Conservation (phyloP, 1,140 invertebrate species). For the Tetranychus cinnabarinus region DNA sequence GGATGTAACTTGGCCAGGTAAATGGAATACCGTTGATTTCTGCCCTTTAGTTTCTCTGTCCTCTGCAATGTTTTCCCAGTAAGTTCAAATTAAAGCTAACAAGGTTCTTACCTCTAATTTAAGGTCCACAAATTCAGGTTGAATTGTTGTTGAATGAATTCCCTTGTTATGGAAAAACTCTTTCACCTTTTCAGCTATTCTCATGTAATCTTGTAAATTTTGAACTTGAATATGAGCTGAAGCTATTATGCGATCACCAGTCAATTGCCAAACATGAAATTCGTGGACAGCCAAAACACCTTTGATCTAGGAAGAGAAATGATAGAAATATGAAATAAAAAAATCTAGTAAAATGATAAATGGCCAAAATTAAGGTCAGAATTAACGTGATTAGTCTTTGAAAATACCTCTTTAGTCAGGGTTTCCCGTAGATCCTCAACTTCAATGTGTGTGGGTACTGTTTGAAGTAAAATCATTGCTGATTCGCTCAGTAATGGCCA, state of each 20-base stretch:
- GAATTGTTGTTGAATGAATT: slow-evolving; percentile 33
- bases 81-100: too few relatives aligned
- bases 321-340: too few relatives aligned
- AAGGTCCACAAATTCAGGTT: slow-evolving; percentile 26
- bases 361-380: too few relatives aligned
- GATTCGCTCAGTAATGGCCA: slow-evolving; percentile 30
- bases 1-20: too few relatives aligned
- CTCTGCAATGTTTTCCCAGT: too few relatives aligned
- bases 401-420: slow-evolving; percentile 20
- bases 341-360: too few relatives aligned
- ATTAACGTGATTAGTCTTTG: too few relatives aligned
- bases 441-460: slow-evolving; percentile 30
- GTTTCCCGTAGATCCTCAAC: slow-evolving; percentile 24
- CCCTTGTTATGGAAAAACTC: slow-evolving; percentile 36
- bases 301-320: slow-evolving; percentile 17
- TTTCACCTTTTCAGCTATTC: slow-evolving; percentile 55
- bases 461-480: slow-evolving; percentile 30
- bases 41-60: too few relatives aligned
- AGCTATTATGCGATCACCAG: slow-evolving; percentile 29
- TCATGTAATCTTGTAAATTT: slow-evolving; percentile 27
- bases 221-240: slow-evolving; percentile 30
- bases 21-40: too few relatives aligned
- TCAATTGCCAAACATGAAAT: slow-evolving; percentile 33
- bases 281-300: slow-evolving; percentile 31
- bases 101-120: slow-evolving; percentile 1